phyloP scores from a whole-genome alignment of 2,888 invertebrate species.

The Lasioglossum marginatum region DNA sequence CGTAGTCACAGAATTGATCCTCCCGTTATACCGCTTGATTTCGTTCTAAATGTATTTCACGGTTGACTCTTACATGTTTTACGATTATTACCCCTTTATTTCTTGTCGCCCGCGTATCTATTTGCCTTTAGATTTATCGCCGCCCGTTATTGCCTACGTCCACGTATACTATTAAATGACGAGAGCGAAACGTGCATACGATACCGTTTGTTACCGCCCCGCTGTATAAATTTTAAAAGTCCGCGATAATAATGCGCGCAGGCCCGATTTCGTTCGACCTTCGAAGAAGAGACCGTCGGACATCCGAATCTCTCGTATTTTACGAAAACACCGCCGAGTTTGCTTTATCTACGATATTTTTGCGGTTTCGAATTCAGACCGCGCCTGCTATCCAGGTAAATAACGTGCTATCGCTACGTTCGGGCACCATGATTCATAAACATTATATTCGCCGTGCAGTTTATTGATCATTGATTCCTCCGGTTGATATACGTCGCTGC shows the following conservation, averaged over 20 bases:
- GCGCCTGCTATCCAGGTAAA: background rate
- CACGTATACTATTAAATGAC: constrained; percentile 46
- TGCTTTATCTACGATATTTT: background rate
- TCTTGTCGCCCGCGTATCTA: constrained; percentile 40
- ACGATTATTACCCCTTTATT: constrained; percentile 60
- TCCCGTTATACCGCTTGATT: constrained; percentile 48
- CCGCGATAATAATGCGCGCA: constrained; percentile 1
- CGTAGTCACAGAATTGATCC: constrained; percentile 60
- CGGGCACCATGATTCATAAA: constrained; percentile 8
- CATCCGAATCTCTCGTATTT: constrained; percentile 10
- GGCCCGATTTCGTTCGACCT: constrained; percentile 2
- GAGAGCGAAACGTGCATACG: constrained; percentile 15
- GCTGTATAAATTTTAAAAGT: constrained; percentile 24
- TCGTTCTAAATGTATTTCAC: constrained; percentile 59
- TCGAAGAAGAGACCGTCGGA: background rate
- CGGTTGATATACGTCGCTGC: background rate
- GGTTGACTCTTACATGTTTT: constrained; percentile 53
- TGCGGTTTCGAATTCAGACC: background rate
- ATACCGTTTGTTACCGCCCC: background rate
- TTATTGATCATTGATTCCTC: constrained; percentile 16
- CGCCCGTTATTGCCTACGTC: constrained; percentile 35
- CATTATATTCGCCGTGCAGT: background rate
- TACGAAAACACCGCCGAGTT: background rate
- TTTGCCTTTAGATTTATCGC: constrained; percentile 41
- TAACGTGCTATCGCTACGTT: background rate